Base-by-base conservation (phyloP, 2,797 vertebrate genomes). In the Bovichtus diacanthus region DNA sequence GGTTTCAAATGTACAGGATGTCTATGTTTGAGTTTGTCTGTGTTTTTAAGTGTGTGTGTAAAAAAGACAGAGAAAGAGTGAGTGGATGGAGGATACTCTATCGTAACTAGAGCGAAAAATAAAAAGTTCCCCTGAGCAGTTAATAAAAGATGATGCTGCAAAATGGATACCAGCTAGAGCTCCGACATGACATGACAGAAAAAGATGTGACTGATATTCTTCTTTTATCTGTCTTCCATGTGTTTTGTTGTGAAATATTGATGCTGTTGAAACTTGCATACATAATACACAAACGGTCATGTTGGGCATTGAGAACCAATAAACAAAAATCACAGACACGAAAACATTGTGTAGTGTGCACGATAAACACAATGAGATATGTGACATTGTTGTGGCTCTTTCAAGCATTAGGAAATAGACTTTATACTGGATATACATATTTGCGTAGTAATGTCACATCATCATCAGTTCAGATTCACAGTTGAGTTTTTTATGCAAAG, bases 71-170 rank as follows among this genome's bases (percentile, higher is more conserved):
- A 16, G 29, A 51, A 8, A 23, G 51, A 41, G 49, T 4, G 50
- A 74, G 63, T 23, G 61, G 19, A 78, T 70, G 34, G 36, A 79
- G 16, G 46, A 29, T 21, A 55, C 47, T 53, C 43, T 69, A 61
- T 65, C 15, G 23, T 72, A 86, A 90, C 76, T 80, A 77, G 68
- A 86, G 78, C 49, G 6, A 70, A 76, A 80, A 75, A n/a, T n/a
- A n/a, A 74, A 78, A 71, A 67, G 50, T 82, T 53, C 72, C 81
- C 73, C 34, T 0, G 46, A 83, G 73, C 70, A 23, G 49, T 90
- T 72, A 84, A 87, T 88, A 92, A 89, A 90, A 89, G 58, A 89
- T 88, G 88, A 85, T 78, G 64, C 71, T 84, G 68, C 70, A 88
- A 86, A 89, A 83, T 83, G 59, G 68, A 85, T 74, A 76, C 49